These are phyloP conservation scores for Mactromeris polynyma DNA, from an alignment of 2,888 invertebrate species.

Conservation along the genomic window DNA sequence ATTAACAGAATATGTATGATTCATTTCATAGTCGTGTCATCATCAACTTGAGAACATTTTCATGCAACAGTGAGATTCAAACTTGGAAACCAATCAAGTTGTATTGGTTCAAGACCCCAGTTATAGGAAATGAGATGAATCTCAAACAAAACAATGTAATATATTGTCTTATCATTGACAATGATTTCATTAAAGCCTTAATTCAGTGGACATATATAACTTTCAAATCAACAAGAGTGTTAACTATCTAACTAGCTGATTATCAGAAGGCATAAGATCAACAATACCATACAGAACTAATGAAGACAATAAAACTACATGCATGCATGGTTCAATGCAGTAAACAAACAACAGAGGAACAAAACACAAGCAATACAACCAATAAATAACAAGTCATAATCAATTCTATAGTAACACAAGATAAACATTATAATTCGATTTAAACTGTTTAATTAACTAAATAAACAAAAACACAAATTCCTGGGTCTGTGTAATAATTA, in stretches of 20 bases:
- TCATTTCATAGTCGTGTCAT: too few species aligned
- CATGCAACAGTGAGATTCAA: too few species aligned
- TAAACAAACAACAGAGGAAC: neutral
- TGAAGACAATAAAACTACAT: neutral
- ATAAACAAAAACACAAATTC: neutral
- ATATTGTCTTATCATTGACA: too few species aligned
- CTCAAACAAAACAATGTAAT: too few species aligned
- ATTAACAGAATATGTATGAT: too few species aligned
- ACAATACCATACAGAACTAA: neutral
- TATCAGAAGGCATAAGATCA: neutral
- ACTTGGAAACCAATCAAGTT: too few species aligned
- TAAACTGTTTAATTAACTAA: too few species aligned
- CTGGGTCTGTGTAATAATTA: neutral
- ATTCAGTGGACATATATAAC: too few species aligned
- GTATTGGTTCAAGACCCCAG: too few species aligned
- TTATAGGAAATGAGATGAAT: too few species aligned
- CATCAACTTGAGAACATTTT: too few species aligned
- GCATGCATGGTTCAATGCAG: neutral
- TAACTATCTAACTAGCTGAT: neutral
- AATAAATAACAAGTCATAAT: neutral
- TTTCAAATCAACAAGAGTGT: neutral
- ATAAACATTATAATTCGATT: neutral
- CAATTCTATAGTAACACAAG: neutral
- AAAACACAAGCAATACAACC: neutral
- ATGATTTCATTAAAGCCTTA: too few species aligned